Evolutionary conservation across 1,140 invertebrate species (phyloP).

Genomic region (Drosophila nigromelanica): DNA sequence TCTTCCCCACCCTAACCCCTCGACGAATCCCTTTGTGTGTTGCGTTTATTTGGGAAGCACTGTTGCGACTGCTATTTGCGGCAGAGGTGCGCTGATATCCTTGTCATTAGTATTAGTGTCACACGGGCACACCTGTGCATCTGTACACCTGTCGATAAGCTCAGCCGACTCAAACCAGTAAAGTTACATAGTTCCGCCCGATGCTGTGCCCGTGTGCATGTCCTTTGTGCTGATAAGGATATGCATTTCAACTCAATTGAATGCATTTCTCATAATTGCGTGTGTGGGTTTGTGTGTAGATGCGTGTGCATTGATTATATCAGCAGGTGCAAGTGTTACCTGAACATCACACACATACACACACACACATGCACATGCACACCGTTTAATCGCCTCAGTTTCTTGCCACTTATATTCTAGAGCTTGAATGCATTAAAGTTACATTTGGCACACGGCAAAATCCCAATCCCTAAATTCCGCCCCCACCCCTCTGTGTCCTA

Average conservation of each 20-base stretch:
- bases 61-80: not conserved
- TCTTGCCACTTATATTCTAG: slow-evolving; percentile 15
- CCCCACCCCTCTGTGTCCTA: not conserved
- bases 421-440: slow-evolving; percentile 54
- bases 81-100: slow-evolving; percentile 1
- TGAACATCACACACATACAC: slow-evolving; percentile 5
- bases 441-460: slow-evolving; percentile 25
- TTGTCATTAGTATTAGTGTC: slow-evolving; percentile 26
- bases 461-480: not conserved
- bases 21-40: not conserved
- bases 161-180: not conserved
- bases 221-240: slow-evolving; percentile 50
- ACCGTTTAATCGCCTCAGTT: slow-evolving; percentile 41
- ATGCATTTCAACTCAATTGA: slow-evolving; percentile 66
- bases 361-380: slow-evolving; percentile 13
- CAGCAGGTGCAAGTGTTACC: slow-evolving; percentile 26
- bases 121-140: slow-evolving; percentile 7
- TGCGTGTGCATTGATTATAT: slow-evolving; percentile 18
- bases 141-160: slow-evolving; percentile 28
- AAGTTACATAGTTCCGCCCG: slow-evolving; percentile 1
- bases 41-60: slow-evolving; percentile 1
- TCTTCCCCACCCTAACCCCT: not conserved
- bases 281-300: not conserved
- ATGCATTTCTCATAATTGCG: slow-evolving; percentile 77
- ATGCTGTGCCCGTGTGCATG: slow-evolving; percentile 9